Percentiles rank a stretch among this genome's conserved stretches.
Evolutionary conservation across 2,113 vertebrate species (phyloP).

Genomic region (Pleuronectes platessa): DNA sequence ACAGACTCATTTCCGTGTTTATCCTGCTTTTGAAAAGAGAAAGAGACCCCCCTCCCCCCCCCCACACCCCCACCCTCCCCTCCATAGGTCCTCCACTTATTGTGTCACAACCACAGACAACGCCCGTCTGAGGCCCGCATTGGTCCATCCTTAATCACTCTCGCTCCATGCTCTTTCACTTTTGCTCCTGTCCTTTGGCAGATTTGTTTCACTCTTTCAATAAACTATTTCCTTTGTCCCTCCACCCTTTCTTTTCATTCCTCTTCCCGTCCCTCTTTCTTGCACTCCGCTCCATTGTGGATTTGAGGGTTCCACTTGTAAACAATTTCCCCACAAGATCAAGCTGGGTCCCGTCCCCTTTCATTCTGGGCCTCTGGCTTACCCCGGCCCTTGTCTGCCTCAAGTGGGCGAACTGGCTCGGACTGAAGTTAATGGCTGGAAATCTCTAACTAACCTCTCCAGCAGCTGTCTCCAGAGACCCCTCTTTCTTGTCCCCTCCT

Average conservation of each 20-base stretch:
- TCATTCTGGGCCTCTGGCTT: constrained; percentile 70
- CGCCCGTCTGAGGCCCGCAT: constrained; percentile 53
- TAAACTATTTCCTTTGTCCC: constrained; percentile 74
- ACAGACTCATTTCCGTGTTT: constrained; percentile 88
- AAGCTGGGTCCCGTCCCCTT: constrained; percentile 79
- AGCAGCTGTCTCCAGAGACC: constrained; percentile 82
- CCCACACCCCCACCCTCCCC: constrained; percentile 20
- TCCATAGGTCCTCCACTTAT: constrained; percentile 68
- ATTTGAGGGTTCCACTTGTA: constrained; percentile 80
- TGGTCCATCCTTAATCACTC: constrained; percentile 70
- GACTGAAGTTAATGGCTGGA: constrained; percentile 86
- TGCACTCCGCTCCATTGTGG: constrained; percentile 68
- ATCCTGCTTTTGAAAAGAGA: constrained; percentile 82
- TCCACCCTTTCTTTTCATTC: constrained; percentile 58
- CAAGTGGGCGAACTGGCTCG: constrained; percentile 81
- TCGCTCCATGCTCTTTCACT: constrained; percentile 68
- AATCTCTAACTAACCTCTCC: constrained; percentile 86
- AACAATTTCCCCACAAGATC: constrained; percentile 83
- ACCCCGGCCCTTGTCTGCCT: constrained; percentile 79
- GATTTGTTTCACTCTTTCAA: constrained; percentile 78
- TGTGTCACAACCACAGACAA: constrained; percentile 63
- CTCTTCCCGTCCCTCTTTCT: constrained; percentile 57
- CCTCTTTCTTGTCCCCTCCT: constrained; percentile 71
- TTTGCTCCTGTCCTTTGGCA: constrained; percentile 68
- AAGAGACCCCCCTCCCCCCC: constrained; percentile 59